Conservation (phyloP, 2,797 vertebrate species). For the Helicolenus hilgendorfi region DNA sequence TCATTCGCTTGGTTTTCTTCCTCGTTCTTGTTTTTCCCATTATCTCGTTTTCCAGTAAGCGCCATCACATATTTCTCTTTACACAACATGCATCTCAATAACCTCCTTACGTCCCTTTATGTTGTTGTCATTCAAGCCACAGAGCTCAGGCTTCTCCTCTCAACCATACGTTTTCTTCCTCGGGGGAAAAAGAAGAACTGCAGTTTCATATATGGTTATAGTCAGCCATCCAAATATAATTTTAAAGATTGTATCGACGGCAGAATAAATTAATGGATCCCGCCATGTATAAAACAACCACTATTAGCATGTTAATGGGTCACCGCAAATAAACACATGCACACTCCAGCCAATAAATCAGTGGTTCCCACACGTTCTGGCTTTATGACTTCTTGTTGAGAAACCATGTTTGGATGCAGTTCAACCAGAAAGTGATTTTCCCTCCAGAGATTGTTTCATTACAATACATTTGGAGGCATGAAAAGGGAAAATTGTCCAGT, state of each 20-base stretch:
- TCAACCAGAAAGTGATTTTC: not conserved
- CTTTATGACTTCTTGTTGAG: not conserved
- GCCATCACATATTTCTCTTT: not conserved
- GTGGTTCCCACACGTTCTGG: not conserved
- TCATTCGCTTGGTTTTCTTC: not conserved
- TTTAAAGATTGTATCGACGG: slow-evolving; percentile 12
- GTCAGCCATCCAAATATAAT: slow-evolving; percentile 29
- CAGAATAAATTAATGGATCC: slow-evolving; percentile 15
- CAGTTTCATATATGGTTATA: slow-evolving; percentile 37
- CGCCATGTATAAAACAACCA: slow-evolving; percentile 11
- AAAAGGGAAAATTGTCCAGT: not conserved
- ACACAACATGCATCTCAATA: slow-evolving; percentile 41
- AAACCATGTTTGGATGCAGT: not conserved
- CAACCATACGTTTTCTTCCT: not conserved
- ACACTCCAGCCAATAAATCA: not conserved
- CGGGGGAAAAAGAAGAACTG: not conserved
- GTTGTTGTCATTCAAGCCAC: slow-evolving; percentile 55
- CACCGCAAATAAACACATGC: not conserved
- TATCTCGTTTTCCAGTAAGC: slow-evolving; percentile 17
- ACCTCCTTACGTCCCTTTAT: slow-evolving; percentile 33
- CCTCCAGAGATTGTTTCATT: not conserved
- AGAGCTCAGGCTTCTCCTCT: slow-evolving; percentile 34
- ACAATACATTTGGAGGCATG: not conserved
- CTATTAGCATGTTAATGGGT: slow-evolving; percentile 5
- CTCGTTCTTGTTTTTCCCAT: slow-evolving; percentile 25